These are phyloP conservation scores for Piaya cayana DNA, from an alignment of 2,113 vertebrate species.

Conservation along the genomic window DNA sequence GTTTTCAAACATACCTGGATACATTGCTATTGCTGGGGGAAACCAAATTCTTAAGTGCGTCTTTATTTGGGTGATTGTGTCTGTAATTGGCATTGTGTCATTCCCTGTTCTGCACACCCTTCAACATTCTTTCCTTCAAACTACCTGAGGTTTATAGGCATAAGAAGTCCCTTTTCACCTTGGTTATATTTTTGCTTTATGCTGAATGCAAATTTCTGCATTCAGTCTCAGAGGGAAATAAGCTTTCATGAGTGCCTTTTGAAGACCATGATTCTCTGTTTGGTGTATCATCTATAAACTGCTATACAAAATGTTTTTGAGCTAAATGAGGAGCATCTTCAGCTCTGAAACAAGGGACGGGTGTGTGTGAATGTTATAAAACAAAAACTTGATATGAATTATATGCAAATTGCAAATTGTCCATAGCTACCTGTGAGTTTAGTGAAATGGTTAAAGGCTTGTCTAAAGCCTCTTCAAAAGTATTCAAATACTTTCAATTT, in stretches of 20 bases:
- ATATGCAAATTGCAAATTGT: background rate
- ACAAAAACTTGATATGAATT: background rate
- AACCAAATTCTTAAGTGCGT: background rate
- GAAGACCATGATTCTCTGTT: slow-evolving; percentile 17
- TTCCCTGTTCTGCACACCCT: slow-evolving; percentile 8
- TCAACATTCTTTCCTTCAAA: slow-evolving; percentile 9
- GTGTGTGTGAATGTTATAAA: background rate
- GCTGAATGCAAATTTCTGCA: slow-evolving; percentile 27
- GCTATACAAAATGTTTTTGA: slow-evolving; percentile 7
- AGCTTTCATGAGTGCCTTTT: slow-evolving; percentile 23
- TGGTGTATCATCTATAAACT: slow-evolving; percentile 6
- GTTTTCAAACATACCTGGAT: background rate
- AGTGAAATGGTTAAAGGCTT: background rate
- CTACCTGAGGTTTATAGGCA: background rate
- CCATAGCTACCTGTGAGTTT: background rate
- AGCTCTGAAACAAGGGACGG: background rate
- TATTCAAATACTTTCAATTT: background rate
- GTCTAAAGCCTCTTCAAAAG: background rate
- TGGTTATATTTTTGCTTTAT: slow-evolving; percentile 23
- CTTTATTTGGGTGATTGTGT: background rate
- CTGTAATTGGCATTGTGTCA: background rate
- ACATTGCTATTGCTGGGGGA: background rate
- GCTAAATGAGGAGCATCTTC: slow-evolving; percentile 27
- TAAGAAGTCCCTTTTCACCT: slow-evolving; percentile 36
- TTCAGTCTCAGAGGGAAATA: background rate